A percentile compares a stretch with the other conserved stretches of the same genome.
Conservation (phyloP, 2,797 vertebrate species). For the Ataeniobius toweri region DNA sequence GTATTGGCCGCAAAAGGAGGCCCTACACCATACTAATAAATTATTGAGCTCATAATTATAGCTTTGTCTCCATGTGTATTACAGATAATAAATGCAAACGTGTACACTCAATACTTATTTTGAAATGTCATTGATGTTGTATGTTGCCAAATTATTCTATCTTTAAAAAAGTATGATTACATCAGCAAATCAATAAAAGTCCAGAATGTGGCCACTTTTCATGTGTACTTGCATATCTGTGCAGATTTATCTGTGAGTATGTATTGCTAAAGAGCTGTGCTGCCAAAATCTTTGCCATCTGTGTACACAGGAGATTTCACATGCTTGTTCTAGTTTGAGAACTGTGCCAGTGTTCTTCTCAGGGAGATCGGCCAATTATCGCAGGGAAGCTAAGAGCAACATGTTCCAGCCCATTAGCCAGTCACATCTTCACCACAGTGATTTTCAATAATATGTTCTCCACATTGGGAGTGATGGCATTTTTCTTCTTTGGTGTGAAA, state of each 20-base stretch:
- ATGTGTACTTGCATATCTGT: constrained; percentile 4
- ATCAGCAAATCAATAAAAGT: not conserved
- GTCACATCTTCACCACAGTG: constrained; percentile 34
- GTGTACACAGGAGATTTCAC: constrained; percentile 75
- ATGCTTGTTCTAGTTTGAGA: constrained; percentile 62
- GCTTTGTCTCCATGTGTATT: too few relatives aligned
- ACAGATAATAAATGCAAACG: not conserved
- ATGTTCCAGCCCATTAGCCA: constrained; percentile 56
- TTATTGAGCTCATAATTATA: too few relatives aligned
- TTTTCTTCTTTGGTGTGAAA: not conserved
- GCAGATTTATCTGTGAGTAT: constrained; percentile 38
- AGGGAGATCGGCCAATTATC: constrained; percentile 63
- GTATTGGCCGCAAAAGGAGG: too few relatives aligned
- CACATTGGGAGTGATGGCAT: constrained; percentile 3
- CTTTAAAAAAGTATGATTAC: not conserved
- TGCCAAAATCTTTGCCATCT: constrained; percentile 77
- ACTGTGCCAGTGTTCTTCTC: constrained; percentile 66
- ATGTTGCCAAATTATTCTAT: not conserved
- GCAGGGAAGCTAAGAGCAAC: constrained; percentile 62
- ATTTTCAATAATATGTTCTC: constrained; percentile 40
- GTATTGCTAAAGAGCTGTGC: constrained; percentile 68
- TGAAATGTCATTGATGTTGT: not conserved
- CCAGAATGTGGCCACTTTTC: constrained; percentile 15
- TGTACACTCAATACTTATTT: too few relatives aligned
- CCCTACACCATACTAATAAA: too few relatives aligned